These are phyloP conservation scores for Pecten maximus DNA, from an alignment of 2,888 invertebrate species.

Conservation along the genomic window DNA sequence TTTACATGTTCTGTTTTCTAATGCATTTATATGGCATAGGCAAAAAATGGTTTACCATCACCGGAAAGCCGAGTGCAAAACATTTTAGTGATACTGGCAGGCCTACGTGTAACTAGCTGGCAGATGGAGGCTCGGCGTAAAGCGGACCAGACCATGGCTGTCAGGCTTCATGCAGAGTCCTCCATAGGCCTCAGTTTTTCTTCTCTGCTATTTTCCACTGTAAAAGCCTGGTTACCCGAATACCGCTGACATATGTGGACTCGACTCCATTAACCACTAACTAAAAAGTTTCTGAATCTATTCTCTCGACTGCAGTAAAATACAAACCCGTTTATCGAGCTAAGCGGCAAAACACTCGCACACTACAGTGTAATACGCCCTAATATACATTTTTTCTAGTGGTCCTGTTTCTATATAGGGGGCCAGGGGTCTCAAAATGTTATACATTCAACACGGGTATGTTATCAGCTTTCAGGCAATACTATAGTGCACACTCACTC, in stretches of 20 bases:
- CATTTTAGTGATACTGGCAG: conserved; percentile 35
- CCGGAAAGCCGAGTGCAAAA: conserved; percentile 28
- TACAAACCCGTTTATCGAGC: conserved; percentile 35
- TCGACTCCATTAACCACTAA: conserved; percentile 27
- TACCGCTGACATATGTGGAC: conserved; percentile 30
- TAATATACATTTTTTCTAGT: conserved; percentile 9
- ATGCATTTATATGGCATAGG: conserved; percentile 32
- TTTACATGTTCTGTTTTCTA: conserved; percentile 20
- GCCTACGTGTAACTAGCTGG: conserved; percentile 20
- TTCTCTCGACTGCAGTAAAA: conserved; percentile 35
- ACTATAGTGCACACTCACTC: conserved; percentile 5
- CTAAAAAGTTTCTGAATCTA: conserved; percentile 17
- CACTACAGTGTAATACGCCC: background rate
- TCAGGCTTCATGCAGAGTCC: conserved; percentile 25
- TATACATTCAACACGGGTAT: conserved; percentile 25
- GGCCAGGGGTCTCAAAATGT: conserved; percentile 19
- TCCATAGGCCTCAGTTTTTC: conserved; percentile 13
- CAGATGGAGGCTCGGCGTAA: conserved; percentile 33
- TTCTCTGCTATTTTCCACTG: conserved; percentile 22
- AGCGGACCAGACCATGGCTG: conserved; percentile 14
- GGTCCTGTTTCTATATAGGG: conserved; percentile 20
- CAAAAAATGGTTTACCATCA: conserved; percentile 33
- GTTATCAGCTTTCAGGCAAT: conserved; percentile 30
- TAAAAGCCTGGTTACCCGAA: conserved; percentile 27
- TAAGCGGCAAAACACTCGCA: conserved; percentile 18